These are phyloP conservation scores for Spilogale gracilis DNA, from an alignment of 2,113 vertebrate genomes.

Conservation along the genomic window DNA sequence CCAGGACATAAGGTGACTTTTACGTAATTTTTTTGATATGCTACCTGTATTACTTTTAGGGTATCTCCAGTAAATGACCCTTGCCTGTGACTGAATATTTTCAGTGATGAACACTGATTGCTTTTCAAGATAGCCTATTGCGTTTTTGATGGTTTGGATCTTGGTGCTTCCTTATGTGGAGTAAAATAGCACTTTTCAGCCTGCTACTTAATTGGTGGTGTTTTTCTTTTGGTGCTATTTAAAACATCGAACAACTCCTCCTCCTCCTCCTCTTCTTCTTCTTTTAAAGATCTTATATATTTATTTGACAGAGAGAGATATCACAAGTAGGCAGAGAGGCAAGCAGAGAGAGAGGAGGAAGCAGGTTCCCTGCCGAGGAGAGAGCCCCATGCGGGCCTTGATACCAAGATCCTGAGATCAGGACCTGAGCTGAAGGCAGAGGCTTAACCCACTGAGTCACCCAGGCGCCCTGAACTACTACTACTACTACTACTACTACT, in stretches of 20 bases:
- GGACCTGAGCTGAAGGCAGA: too few species aligned
- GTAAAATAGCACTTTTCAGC: slow-evolving; percentile 30
- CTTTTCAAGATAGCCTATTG: background rate
- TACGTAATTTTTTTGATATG: background rate
- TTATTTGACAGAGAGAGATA: too few species aligned
- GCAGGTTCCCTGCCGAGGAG: too few species aligned
- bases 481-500: too few species aligned
- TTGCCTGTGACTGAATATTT: background rate
- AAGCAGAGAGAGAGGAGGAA: too few species aligned
- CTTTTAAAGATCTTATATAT: too few species aligned
- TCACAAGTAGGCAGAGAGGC: too few species aligned
- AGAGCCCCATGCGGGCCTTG: too few species aligned
- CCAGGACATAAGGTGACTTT: background rate
- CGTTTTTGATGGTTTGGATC: background rate
- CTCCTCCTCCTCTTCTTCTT: too few species aligned
- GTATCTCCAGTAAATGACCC: background rate
- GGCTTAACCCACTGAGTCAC: too few species aligned
- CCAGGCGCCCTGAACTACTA: too few species aligned
- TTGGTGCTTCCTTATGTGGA: background rate
- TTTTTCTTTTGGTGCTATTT: background rate
- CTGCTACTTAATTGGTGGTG: background rate
- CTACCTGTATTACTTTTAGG: background rate
- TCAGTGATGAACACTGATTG: background rate
- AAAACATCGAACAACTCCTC: background rate
- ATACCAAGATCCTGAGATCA: too few species aligned